phyloP scores from a whole-genome alignment of 2,797 vertebrate species.

The Scolopax rusticola region DNA sequence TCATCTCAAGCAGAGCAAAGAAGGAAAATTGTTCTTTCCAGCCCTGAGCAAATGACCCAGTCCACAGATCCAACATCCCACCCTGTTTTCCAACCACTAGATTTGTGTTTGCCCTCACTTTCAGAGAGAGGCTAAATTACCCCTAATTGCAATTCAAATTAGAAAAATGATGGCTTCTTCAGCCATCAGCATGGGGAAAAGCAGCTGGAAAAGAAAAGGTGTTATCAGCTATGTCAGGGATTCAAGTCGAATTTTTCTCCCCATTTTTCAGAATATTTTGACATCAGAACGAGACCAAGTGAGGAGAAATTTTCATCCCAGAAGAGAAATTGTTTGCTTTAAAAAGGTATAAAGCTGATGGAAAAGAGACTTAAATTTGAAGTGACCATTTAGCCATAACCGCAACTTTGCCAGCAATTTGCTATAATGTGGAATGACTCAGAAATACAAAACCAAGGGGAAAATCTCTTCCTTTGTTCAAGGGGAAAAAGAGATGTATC shows the following conservation, averaged over 20 bases:
- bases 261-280: background rate
- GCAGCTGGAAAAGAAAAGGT: background rate
- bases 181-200: background rate
- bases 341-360: background rate
- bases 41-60: background rate
- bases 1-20: background rate
- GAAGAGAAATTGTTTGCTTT: background rate
- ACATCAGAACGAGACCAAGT: background rate
- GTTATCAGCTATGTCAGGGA: background rate
- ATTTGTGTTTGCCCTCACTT: background rate
- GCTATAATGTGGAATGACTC: background rate
- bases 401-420: slow-evolving; percentile 2
- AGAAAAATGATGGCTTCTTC: background rate
- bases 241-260: background rate
- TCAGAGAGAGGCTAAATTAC: background rate
- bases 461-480: background rate
- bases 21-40: background rate
- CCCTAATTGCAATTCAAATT: background rate
- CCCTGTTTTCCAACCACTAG: background rate
- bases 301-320: background rate
- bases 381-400: slow-evolving; percentile 31
- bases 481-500: background rate
- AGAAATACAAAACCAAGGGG: background rate
- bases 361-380: background rate
- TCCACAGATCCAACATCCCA: background rate